Percentiles rank a stretch among this genome's conserved stretches.
Evolutionary conservation across 2,797 vertebrate species (phyloP).

Genomic region (Euphonia xanthogaster): DNA sequence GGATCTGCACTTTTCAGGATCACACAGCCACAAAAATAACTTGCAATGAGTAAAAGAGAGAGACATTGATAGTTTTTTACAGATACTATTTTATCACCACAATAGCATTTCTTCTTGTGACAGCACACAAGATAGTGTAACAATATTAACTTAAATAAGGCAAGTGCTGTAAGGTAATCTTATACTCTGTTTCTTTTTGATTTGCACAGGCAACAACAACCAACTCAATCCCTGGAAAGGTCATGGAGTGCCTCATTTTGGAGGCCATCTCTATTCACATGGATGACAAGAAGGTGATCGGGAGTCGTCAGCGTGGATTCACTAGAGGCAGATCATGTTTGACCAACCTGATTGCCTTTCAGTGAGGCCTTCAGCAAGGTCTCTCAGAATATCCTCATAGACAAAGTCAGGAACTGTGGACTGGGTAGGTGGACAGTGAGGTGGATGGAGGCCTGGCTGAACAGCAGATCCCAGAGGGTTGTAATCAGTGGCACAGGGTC

Average conservation of each 20-base stretch:
- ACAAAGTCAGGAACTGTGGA: neutral
- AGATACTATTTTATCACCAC: neutral
- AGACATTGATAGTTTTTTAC: neutral
- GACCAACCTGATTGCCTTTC: neutral
- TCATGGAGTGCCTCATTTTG: neutral
- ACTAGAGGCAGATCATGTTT: neutral
- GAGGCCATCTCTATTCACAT: neutral
- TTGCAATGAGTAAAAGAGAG: neutral
- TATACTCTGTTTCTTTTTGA: neutral
- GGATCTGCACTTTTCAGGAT: slow-evolving; percentile 36
- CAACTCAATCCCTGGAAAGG: neutral
- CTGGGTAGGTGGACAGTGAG: neutral
- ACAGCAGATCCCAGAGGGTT: neutral
- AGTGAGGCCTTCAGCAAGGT: neutral
- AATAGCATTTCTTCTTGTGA: neutral
- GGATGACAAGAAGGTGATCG: neutral
- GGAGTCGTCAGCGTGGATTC: neutral
- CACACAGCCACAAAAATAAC: neutral
- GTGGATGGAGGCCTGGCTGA: neutral
- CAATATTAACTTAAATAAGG: neutral
- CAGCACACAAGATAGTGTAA: neutral
- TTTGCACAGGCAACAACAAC: neutral
- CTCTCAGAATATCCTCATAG: neutral
- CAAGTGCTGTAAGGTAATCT: neutral
- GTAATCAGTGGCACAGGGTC: neutral